Evolutionary conservation across 1,140 invertebrate species (phyloP).

Genomic region (Cotesia glomerata): DNA sequence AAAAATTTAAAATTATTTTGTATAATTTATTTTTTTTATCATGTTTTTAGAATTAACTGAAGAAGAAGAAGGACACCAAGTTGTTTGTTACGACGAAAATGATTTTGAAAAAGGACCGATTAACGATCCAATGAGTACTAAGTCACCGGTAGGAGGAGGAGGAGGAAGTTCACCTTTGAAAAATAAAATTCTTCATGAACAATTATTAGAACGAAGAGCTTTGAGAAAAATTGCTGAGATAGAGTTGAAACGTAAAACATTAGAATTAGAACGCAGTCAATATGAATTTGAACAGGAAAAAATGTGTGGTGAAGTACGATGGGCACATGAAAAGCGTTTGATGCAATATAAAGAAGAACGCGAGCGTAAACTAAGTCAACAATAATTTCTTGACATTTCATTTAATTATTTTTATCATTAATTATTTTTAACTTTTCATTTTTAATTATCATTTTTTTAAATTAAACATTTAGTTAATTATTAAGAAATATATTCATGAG

Average conservation of each 20-base stretch:
- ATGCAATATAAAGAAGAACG: slow-evolving; percentile 52
- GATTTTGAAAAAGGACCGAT: too few species aligned
- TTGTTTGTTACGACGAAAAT: too few species aligned
- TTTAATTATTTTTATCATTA: neutral
- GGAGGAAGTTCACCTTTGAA: slow-evolving; percentile 39
- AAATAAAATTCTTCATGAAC: slow-evolving; percentile 51
- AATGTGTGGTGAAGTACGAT: slow-evolving; percentile 45
- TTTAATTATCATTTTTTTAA: neutral
- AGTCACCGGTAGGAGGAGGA: too few species aligned
- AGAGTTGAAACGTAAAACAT: slow-evolving; percentile 48
- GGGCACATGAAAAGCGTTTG: slow-evolving; percentile 48
- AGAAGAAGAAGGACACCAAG: too few species aligned
- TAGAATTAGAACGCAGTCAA: slow-evolving; percentile 49
- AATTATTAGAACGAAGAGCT: slow-evolving; percentile 45
- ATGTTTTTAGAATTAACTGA: neutral
- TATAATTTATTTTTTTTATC: neutral
- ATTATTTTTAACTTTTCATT: neutral
- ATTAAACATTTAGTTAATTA: neutral
- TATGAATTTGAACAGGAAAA: slow-evolving; percentile 52
- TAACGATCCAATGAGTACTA: too few species aligned
- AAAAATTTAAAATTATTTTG: too few species aligned
- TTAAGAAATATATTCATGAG: slow-evolving; percentile 10
- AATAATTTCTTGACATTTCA: neutral
- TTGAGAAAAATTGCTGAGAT: slow-evolving; percentile 46
- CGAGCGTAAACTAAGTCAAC: slow-evolving; percentile 43